Evolutionary conservation across 2,797 vertebrate genomes (phyloP), one percentile per base, ranked within the genome.

Genomic region (Molossus molossus): DNA sequence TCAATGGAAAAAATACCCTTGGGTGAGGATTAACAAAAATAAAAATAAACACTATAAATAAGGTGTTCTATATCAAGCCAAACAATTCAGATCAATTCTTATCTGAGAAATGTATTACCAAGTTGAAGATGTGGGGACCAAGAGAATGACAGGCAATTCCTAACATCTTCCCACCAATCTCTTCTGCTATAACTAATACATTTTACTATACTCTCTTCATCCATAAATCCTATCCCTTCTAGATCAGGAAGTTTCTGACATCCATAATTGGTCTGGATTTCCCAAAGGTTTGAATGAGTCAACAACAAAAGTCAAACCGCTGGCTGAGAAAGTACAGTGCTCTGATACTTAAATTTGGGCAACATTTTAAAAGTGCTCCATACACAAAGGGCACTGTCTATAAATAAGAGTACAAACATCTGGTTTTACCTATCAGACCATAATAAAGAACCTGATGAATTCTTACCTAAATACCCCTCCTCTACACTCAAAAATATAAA

Each of bases 341-440:
- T 90, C 57, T 90, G 29, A 80, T 85, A 91, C 15, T 85, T 84
- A 94, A 85, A 85, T 77, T 50, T 40, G 57, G 81, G 92, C 48
- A 94, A 65, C 6, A 58, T 60, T 94, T 93, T 21, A 55, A 83
- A 94, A 94, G 53, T 69, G n/a, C 57, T 91, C 23, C 53, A 91
- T 86, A 92, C 33, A 90, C 45, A 91, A 62, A 94, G 37, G 80
- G 50, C 37, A 58, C 23, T 55, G 45, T 72, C 53, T 72, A 60
- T 53, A 90, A 90, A 76, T 17, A 80, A 75, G 21, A 89, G 27
- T 69, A 75, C 17, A 88, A 92, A 62, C 58, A 72, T 53, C 72
- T 75, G 53, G n/a, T 65, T 96, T 91, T 80, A 90, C 37, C 85
- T 64, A 72, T 37, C 20, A 83, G 29, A 50, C 53, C n/a, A 86